Base-by-base conservation (phyloP, 2,888 invertebrate species). In the Leistus spinibarbis region DNA sequence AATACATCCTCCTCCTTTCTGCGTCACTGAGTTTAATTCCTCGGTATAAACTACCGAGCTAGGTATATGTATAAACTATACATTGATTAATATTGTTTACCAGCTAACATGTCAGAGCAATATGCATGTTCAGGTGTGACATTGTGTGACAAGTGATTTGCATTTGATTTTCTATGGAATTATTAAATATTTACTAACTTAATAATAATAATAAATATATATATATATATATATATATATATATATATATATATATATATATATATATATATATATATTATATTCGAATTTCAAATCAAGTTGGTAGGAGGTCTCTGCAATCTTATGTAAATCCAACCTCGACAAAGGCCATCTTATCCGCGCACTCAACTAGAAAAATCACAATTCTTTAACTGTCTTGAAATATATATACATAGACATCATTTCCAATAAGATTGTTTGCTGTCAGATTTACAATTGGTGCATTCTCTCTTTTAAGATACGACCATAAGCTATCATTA, bases 391-490 rank as follows among this genome's bases (percentile, higher is more conserved):
- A 60, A 16, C 19, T 4, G 19, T 3, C 13, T 60, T 20, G 60
- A 60, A 17, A 60, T 19, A n/a, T 22, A 17, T 3, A 10, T 17
- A 54, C 5, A 54, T 5, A 54, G 13, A 16, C 54, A 54, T 54
- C 17, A 60, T 0, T 40, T 40, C 13, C 40, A 13, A 40, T 17
- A 60, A 19, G 16, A 60, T 60, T 60, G 17, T 60, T 19, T 56
- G 16, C 56, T 56, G 16, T 56, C 19, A 40, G 40, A 56, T 16
- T 56, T 56, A 16, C 56, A 56, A 19, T 56, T 56, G 17, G 16
- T 56, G 17, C 16, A 65, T 65, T 65, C 65, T n/a, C 53, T 53
- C 24, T 40, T 17, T 40, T 19, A n/a, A 66, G 17, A 66, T 40
- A 40, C 13, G 7, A 7, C 53, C 19, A 23, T 20, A 22, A 5